These are phyloP conservation scores for Hippopotamus amphibius DNA, from an alignment of 2,113 vertebrate species.

Conservation along the genomic window DNA sequence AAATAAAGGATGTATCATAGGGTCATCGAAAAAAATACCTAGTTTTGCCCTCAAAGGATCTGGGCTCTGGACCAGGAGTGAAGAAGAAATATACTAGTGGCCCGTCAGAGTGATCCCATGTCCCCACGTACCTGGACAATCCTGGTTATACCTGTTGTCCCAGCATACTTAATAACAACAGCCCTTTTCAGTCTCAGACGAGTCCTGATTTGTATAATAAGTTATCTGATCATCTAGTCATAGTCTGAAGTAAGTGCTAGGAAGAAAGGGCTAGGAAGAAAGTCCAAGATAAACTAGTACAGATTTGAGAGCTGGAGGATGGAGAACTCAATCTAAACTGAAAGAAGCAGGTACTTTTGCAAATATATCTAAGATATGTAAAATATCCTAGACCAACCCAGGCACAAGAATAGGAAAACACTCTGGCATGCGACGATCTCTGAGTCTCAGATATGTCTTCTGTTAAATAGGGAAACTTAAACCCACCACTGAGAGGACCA, in stretches of 20 bases:
- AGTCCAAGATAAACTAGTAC: neutral
- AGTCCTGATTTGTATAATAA: neutral
- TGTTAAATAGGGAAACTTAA: neutral
- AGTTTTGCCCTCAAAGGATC: neutral
- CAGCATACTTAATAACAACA: neutral
- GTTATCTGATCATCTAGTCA: neutral
- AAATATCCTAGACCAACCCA: neutral
- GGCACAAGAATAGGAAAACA: neutral
- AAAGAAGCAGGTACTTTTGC: neutral
- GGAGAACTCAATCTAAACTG: neutral
- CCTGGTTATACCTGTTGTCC: accelerated
- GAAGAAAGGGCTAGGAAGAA: neutral
- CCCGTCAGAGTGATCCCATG: neutral
- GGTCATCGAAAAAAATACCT: neutral
- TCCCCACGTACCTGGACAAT: neutral
- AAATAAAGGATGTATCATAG: neutral
- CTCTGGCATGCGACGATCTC: neutral
- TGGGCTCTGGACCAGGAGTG: neutral
- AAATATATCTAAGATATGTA: neutral
- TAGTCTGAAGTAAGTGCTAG: neutral
- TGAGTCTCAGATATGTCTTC: neutral
- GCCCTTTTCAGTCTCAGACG: neutral
- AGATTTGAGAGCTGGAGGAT: neutral
- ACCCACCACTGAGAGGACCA: neutral
- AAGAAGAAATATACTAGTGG: neutral